phyloP scores from a whole-genome alignment of 2,888 invertebrate species.

The Boloria euphrosyne region DNA sequence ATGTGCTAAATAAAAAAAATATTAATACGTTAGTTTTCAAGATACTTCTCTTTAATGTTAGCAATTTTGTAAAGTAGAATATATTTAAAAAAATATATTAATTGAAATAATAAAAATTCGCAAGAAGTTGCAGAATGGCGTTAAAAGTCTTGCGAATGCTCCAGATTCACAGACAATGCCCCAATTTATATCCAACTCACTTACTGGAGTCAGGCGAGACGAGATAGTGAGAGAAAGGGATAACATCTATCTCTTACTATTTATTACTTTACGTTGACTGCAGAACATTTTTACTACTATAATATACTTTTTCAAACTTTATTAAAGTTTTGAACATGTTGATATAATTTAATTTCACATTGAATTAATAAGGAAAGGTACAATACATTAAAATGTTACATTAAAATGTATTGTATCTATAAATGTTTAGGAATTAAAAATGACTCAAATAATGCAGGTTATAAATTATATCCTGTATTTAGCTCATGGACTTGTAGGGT shows the following conservation, averaged over 20 bases:
- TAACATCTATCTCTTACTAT: conserved; percentile 42
- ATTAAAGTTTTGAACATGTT: no score
- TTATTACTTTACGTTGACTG: conserved; percentile 32
- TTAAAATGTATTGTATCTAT: no score
- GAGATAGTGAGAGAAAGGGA: conserved; percentile 58
- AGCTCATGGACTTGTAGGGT: no score
- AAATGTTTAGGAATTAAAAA: no score
- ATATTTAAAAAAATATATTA: neutral
- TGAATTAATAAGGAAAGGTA: no score
- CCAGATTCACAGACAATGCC: conserved; percentile 82
- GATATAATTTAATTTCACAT: no score
- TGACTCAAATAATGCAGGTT: no score
- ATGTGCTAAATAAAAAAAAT: no score
- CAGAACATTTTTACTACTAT: neutral
- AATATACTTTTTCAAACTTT: neutral
- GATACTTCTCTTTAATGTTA: no score
- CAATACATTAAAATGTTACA: no score
- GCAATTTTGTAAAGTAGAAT: neutral
- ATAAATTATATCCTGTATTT: no score
- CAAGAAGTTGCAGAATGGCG: conserved; percentile 66
- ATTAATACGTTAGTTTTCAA: no score
- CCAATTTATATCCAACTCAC: conserved; percentile 82
- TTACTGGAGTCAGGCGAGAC: conserved; percentile 71
- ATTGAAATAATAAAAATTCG: conserved; percentile 48
- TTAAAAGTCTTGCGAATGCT: conserved; percentile 70